These are phyloP conservation scores for Anas platyrhynchos DNA, from an alignment of 2,113 vertebrate genomes.

Conservation along the genomic window DNA sequence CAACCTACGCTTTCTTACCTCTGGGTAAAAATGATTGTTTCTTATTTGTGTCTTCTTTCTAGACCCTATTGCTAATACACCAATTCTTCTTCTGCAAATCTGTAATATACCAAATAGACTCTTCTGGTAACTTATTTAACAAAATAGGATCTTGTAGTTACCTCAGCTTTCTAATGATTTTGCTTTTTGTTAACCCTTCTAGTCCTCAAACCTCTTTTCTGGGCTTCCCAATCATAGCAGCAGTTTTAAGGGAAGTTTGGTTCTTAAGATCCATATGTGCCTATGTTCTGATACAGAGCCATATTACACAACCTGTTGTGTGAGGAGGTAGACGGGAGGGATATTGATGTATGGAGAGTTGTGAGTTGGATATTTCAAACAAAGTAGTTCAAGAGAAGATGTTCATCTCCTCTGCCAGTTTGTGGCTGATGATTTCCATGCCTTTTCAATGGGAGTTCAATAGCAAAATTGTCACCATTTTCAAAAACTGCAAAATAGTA, in stretches of 20 bases:
- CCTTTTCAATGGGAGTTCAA: background rate
- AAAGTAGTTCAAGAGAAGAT: background rate
- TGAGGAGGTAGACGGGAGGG: background rate
- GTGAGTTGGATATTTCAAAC: background rate
- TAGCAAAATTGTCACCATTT: background rate
- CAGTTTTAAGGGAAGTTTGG: background rate
- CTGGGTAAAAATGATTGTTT: constrained; percentile 56
- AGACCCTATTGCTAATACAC: constrained; percentile 11
- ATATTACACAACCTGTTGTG: background rate
- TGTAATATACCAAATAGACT: constrained; percentile 20
- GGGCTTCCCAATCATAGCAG: background rate
- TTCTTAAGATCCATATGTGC: background rate
- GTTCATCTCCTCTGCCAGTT: background rate
- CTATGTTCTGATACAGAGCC: background rate
- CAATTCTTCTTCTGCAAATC: constrained; percentile 35
- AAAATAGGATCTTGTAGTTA: background rate
- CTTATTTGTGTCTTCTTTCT: constrained; percentile 55
- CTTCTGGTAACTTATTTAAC: constrained; percentile 38
- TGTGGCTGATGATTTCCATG: background rate
- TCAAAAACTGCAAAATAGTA: background rate
- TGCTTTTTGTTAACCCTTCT: background rate
- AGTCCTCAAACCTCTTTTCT: background rate
- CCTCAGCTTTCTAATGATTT: background rate
- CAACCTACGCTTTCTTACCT: constrained; percentile 42
- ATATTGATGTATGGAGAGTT: background rate